Evolutionary conservation across 2,888 invertebrate species (phyloP).

Genomic region (Hecatera dysodea): DNA sequence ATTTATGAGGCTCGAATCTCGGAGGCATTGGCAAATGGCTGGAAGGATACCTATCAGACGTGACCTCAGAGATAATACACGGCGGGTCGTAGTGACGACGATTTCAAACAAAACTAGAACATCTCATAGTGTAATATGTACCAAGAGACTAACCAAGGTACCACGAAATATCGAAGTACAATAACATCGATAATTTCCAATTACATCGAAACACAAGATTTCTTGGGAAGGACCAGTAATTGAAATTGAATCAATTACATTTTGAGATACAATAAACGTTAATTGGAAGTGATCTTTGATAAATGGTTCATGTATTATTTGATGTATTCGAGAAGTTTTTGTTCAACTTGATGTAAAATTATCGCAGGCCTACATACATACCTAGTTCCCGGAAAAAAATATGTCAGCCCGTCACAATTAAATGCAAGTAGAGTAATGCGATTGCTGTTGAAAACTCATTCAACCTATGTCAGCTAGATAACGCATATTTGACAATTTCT

Average conservation of each 20-base stretch:
- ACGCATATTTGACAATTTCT: too few species aligned
- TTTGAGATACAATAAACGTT: conserved; percentile 28
- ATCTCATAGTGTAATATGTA: conserved; percentile 71
- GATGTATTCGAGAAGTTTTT: neutral
- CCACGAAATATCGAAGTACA: conserved; percentile 53
- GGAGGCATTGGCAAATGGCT: conserved; percentile 36
- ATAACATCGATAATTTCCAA: conserved; percentile 19
- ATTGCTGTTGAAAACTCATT: neutral
- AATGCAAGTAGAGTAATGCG: too few species aligned
- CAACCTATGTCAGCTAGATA: too few species aligned
- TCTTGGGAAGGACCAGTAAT: conserved; percentile 9
- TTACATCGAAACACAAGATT: conserved; percentile 13
- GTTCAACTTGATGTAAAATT: neutral
- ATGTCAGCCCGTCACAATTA: too few species aligned
- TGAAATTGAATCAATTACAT: conserved; percentile 38
- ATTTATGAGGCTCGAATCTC: conserved; percentile 49
- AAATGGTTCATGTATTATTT: conserved; percentile 15
- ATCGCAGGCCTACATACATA: neutral
- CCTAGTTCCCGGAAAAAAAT: too few species aligned
- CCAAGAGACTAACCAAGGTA: conserved; percentile 60
- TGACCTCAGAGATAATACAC: conserved; percentile 65
- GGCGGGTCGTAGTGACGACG: conserved; percentile 60
- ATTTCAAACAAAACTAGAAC: conserved; percentile 72
- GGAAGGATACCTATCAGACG: conserved; percentile 50
- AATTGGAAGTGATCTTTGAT: conserved; percentile 23